phyloP scores from a whole-genome alignment of 2,888 invertebrate genomes.

The Drosophila villosipedis region DNA sequence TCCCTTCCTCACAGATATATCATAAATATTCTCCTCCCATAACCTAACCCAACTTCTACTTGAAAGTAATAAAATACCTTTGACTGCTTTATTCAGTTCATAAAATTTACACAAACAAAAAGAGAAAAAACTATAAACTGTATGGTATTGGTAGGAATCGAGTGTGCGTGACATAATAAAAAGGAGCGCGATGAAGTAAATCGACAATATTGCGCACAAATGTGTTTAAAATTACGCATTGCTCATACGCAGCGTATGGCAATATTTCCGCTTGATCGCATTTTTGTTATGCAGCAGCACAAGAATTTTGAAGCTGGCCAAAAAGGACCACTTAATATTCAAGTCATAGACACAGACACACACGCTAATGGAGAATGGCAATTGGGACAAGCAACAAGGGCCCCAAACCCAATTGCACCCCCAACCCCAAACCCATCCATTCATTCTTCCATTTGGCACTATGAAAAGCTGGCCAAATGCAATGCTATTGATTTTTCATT shows the following conservation, averaged over 20 bases:
- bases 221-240: conserved; percentile 80
- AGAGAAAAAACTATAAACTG: conserved; percentile 26
- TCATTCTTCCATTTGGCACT: not conserved
- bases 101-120: not conserved
- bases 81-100: not conserved
- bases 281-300: conserved; percentile 48
- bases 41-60: not conserved
- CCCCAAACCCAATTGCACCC: not conserved
- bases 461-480: conserved; percentile 67
- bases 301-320: conserved; percentile 32
- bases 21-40: not conserved
- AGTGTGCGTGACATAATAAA: conserved; percentile 44
- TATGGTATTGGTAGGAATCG: conserved; percentile 33
- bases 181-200: conserved; percentile 55
- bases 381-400: conserved; percentile 30
- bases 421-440: conserved; percentile 5
- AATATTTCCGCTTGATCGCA: conserved; percentile 73
- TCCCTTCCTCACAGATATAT: not conserved
- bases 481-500: conserved; percentile 78
- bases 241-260: conserved; percentile 79
- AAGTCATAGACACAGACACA: conserved; percentile 45
- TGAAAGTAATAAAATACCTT: not conserved
- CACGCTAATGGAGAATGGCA: conserved; percentile 48
- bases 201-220: conserved; percentile 74
- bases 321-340: conserved; percentile 69